phyloP scores from a whole-genome alignment of 2,797 vertebrate species.

The Chrosomus eos region DNA sequence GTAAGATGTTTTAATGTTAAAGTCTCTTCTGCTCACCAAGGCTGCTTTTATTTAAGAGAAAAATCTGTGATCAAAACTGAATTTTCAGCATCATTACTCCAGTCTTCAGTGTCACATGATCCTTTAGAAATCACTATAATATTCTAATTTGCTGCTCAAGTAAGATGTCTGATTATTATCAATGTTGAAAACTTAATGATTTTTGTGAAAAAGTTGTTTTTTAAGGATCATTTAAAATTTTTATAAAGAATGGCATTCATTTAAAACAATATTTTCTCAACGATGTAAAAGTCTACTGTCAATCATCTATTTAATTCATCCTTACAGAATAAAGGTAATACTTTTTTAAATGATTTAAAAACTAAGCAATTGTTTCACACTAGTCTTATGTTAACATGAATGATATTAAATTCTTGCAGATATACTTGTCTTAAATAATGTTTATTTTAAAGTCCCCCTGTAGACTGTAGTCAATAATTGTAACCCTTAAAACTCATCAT shows the following conservation, averaged over 20 bases:
- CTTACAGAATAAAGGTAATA: not conserved
- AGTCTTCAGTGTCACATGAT: not conserved
- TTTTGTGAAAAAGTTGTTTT: not conserved
- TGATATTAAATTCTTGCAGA: not conserved
- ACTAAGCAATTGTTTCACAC: not conserved
- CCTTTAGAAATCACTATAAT: not conserved
- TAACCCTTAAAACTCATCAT: no score
- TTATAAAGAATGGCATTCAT: not conserved
- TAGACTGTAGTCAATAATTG: no score
- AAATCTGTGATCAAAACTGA: not conserved
- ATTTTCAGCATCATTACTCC: not conserved
- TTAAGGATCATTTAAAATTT: not conserved
- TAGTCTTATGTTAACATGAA: not conserved
- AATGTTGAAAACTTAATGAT: not conserved
- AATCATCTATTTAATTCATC: not conserved
- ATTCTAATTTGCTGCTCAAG: not conserved
- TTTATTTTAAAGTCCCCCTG: not conserved
- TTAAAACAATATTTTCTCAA: not conserved
- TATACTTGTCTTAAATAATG: not conserved
- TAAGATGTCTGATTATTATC: not conserved
- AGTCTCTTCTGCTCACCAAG: not conserved
- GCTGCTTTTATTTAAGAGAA: not conserved
- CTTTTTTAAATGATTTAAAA: no score
- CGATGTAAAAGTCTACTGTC: not conserved
- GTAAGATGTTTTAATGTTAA: not conserved